Evolutionary conservation across 2,888 invertebrate species (phyloP), one percentile per base, ranked within the genome.

Genomic region (Rhagonycha fulva): DNA sequence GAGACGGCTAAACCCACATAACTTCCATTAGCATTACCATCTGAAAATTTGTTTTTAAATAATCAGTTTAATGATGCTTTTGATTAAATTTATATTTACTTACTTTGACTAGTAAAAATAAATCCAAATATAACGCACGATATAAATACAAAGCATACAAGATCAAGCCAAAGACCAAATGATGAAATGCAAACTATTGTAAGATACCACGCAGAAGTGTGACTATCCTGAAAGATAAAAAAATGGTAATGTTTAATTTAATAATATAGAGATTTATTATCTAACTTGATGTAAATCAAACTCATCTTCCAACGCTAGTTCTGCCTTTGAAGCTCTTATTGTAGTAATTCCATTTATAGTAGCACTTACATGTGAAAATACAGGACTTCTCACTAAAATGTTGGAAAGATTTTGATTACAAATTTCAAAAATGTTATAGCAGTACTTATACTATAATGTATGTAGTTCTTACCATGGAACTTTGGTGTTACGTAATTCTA

Each of bases 291-390:
- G 90, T 62, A 87, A 85, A 84, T 95, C 94, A 81, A 95, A 95
- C 82, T 94, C 93, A 81, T 66, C 63, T 26, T 30, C 90, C 71
- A 97, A 91, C 78, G 92, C 89, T 78, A 91, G 89, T 86, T 94
- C 91, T 1, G 93, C 92, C 12, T 91, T 90, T 3, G 93, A 92
- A 0, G 96, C 94, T 75, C 97, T 90, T 77, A 98, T 96, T 0
- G 96, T 96, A 63, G 94, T 91, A 14, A 98, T 91, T 2, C 97
- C 97, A 79, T 93, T 91, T 5, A 97, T 89, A 0, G 95, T 93
- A 0, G 96, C 93, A 47, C 94, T 94, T 82, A 97, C 91, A 86
- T 97, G 96, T 0, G 96, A 94, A 86, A 96, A 96, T 0, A 98
- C 94, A 0, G 98, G 97, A 88, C 96, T 96, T 66, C 63, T 66